Conservation (phyloP, 2,113 vertebrate species). For the Nycticryphes semicollaris region DNA sequence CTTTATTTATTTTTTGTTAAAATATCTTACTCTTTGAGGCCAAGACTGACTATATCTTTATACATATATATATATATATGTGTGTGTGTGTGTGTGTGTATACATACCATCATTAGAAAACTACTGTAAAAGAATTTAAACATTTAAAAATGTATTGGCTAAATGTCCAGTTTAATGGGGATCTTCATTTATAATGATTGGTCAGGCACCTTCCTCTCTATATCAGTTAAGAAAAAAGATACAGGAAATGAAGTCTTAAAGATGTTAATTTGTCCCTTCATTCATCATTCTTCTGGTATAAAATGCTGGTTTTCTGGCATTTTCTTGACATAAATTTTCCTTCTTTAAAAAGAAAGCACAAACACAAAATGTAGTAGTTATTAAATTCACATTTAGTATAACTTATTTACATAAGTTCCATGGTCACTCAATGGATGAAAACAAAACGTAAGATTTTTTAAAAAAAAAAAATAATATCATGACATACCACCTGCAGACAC, state of each 20-base stretch:
- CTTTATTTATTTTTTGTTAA: neutral
- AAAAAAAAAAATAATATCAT: neutral
- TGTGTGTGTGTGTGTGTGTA: neutral
- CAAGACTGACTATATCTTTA: neutral
- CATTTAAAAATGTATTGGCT: neutral
- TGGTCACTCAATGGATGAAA: neutral
- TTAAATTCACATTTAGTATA: neutral
- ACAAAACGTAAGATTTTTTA: neutral
- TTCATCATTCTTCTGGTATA: neutral
- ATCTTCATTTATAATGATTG: neutral
- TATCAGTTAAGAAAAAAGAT: neutral
- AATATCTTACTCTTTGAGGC: neutral
- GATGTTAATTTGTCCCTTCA: neutral
- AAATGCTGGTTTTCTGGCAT: neutral
- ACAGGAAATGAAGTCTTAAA: neutral
- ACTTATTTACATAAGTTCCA: neutral
- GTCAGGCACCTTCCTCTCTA: neutral
- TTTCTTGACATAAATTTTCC: neutral
- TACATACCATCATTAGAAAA: fast-evolving
- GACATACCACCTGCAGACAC: neutral
- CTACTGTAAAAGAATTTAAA: neutral
- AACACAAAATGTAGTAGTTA: neutral
- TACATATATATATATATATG: neutral
- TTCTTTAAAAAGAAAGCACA: neutral
- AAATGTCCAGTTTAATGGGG: neutral